A percentile compares a stretch with the other conserved stretches of the same genome.
Conservation (phyloP, 2,888 invertebrate species). For the Rhyacophila evoluta region DNA sequence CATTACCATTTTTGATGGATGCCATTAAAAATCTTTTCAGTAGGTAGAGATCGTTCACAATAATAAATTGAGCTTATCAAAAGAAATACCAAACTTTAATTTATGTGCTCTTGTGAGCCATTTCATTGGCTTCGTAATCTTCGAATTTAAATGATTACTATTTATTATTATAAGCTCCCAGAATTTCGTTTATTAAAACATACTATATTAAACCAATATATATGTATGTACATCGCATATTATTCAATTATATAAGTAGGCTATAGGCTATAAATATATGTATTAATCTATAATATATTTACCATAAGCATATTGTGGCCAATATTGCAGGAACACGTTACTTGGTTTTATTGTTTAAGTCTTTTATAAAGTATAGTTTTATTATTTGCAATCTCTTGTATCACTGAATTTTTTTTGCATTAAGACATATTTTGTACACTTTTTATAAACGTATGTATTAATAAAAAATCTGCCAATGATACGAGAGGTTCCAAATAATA, state of each 20-base stretch:
- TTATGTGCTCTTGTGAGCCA: constrained; percentile 8
- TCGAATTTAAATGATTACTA: constrained; percentile 12
- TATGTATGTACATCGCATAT: neutral
- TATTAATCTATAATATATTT: too few species aligned
- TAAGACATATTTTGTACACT: too few species aligned
- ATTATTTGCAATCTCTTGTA: too few species aligned
- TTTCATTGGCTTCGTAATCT: constrained; percentile 1
- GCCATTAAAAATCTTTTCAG: constrained; percentile 1
- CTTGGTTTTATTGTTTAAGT: too few species aligned
- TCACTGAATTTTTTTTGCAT: too few species aligned
- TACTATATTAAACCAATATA: neutral
- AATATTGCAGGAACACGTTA: too few species aligned
- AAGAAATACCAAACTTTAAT: constrained; percentile 17
- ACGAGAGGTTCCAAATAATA: too few species aligned
- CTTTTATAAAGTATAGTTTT: too few species aligned
- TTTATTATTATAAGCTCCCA: neutral
- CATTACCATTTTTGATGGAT: constrained; percentile 7
- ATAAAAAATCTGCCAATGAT: too few species aligned
- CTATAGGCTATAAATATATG: neutral
- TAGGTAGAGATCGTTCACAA: neutral
- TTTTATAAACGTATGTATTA: too few species aligned
- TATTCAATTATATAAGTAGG: neutral
- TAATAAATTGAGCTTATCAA: constrained; percentile 18
- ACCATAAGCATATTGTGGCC: too few species aligned
- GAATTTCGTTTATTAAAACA: constrained; percentile 6